These are phyloP conservation scores for Pollenia griseotomentosa DNA, from an alignment of 2,888 invertebrate species.

Conservation along the genomic window DNA sequence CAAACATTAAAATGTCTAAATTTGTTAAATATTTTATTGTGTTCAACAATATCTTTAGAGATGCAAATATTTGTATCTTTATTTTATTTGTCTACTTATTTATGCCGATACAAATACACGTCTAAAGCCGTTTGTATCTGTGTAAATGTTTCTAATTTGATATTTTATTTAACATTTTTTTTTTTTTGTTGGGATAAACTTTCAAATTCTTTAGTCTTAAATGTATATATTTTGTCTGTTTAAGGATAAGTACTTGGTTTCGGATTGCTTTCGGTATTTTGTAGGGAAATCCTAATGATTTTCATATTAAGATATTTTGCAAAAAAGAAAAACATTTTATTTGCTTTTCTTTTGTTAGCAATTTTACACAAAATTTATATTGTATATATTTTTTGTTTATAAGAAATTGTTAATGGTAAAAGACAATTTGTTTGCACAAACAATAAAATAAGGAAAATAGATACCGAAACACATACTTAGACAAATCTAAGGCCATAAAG, in stretches of 20 bases:
- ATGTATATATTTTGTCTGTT: neutral
- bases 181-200: neutral
- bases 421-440: slow-evolving; percentile 38
- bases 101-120: neutral
- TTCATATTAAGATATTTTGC: slow-evolving; percentile 17
- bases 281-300: slow-evolving; percentile 12
- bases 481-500: too few species aligned
- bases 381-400: neutral
- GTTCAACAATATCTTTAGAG: neutral
- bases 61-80: slow-evolving; percentile 19
- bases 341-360: slow-evolving; percentile 1
- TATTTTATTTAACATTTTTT: neutral
- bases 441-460: neutral
- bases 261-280: neutral
- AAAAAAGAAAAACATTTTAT: neutral
- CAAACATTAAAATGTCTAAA: slow-evolving; percentile 33
- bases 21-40: slow-evolving; percentile 35
- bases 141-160: neutral
- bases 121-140: neutral
- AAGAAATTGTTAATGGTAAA: slow-evolving; percentile 47
- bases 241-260: too few species aligned
- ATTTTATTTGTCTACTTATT: slow-evolving; percentile 22
- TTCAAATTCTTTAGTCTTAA: slow-evolving; percentile 20
- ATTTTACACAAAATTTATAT: slow-evolving; percentile 12
- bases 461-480: too few species aligned